Evolutionary conservation across 2,797 vertebrate genomes (phyloP).

Genomic region (Megalops cyprinoides): DNA sequence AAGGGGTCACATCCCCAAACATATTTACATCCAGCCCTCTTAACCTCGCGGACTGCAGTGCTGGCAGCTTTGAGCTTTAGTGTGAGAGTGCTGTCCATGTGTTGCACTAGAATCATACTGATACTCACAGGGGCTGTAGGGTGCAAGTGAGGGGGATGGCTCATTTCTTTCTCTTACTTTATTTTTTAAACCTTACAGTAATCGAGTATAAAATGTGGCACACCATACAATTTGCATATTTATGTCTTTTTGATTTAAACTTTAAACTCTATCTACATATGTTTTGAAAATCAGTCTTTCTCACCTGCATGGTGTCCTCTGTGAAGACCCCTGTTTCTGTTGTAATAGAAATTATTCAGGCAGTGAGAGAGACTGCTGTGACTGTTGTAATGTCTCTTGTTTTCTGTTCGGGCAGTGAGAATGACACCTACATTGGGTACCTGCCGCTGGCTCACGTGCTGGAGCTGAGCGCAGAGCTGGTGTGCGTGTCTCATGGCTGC

Average conservation of each 20-base stretch:
- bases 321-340: background rate
- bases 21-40: constrained; percentile 33
- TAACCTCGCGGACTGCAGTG: constrained; percentile 26
- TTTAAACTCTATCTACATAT: too few species aligned
- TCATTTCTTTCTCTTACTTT: background rate
- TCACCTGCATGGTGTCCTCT: too few species aligned
- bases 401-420: constrained; percentile 72
- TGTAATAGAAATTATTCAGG: background rate
- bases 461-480: constrained; percentile 90
- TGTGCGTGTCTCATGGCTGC: constrained; percentile 86
- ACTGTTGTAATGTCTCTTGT: constrained; percentile 30
- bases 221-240: too few species aligned
- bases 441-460: constrained; percentile 93
- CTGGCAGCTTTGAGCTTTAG: background rate
- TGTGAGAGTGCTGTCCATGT: too few species aligned
- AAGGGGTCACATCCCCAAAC: background rate
- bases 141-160: constrained; percentile 21
- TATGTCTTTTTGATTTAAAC: too few species aligned
- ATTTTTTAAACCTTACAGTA: background rate
- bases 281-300: background rate
- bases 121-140: constrained; percentile 18
- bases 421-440: constrained; percentile 90
- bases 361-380: background rate
- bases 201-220: too few species aligned
- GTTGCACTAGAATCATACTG: too few species aligned